Evolutionary conservation across 2,797 vertebrate genomes (phyloP).

Genomic region (Gastrophryne carolinensis): DNA sequence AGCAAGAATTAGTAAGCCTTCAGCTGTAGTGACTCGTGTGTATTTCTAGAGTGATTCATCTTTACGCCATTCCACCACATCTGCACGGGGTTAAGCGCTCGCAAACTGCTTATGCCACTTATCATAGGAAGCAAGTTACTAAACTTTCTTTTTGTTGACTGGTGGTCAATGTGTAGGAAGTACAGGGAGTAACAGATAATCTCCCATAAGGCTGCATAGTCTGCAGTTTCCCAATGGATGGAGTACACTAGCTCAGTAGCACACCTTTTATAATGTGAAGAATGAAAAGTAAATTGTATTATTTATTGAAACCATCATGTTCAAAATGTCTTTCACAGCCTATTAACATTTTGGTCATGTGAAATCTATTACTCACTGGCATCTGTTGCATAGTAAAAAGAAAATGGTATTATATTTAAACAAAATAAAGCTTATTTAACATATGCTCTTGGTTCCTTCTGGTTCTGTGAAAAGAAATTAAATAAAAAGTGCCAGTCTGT

Average conservation of each 20-base stretch:
- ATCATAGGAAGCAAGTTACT: no score
- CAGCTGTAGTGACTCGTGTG: no score
- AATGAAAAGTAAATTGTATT: slow-evolving; percentile 75
- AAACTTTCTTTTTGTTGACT: no score
- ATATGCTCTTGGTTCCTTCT: slow-evolving; percentile 62
- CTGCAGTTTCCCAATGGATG: not conserved
- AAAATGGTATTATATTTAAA: slow-evolving; percentile 74
- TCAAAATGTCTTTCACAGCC: slow-evolving; percentile 72
- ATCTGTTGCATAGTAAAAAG: slow-evolving; percentile 75
- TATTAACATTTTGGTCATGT: slow-evolving; percentile 70
- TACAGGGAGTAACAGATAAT: no score
- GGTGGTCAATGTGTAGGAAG: no score
- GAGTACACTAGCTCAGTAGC: not conserved
- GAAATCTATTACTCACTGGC: slow-evolving; percentile 68
- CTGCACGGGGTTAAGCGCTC: no score
- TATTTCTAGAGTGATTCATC: no score
- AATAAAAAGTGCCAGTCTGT: not conserved
- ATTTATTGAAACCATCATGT: slow-evolving; percentile 76
- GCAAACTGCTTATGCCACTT: no score
- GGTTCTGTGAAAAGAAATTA: not conserved
- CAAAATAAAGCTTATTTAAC: slow-evolving; percentile 77
- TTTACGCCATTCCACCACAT: no score
- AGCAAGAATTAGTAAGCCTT: no score
- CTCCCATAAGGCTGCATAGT: not conserved
- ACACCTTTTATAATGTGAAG: slow-evolving; percentile 46